Evolutionary conservation across 1,140 invertebrate genomes (phyloP).

Genomic region (Zaprionus taronus): DNA sequence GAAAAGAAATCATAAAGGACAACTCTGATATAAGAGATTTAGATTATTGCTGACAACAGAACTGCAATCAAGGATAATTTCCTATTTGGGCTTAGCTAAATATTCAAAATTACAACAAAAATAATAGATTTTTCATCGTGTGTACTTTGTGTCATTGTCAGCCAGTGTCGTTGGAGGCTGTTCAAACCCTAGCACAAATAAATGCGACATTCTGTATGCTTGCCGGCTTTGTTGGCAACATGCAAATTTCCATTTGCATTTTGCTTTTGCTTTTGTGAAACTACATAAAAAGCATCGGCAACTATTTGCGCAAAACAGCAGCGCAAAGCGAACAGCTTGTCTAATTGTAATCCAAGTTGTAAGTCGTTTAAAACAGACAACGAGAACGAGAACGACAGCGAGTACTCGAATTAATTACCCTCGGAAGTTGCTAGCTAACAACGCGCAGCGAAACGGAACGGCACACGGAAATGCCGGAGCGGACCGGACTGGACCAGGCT

Average conservation of each 20-base stretch:
- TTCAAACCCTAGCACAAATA: conserved; percentile 58
- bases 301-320: conserved; percentile 70
- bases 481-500: conserved; percentile 48
- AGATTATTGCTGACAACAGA: too few species aligned
- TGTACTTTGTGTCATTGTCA: not conserved
- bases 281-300: conserved; percentile 34
- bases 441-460: conserved; percentile 78
- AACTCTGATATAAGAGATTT: too few species aligned
- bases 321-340: conserved; percentile 77
- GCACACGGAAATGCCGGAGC: conserved; percentile 72
- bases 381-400: conserved; percentile 45
- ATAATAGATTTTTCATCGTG: not conserved
- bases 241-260: conserved; percentile 41
- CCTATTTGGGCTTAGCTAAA: not conserved
- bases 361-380: conserved; percentile 83
- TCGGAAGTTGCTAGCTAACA: conserved; percentile 82
- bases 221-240: conserved; percentile 25
- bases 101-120: not conserved
- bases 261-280: conserved; percentile 22
- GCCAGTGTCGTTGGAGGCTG: not conserved
- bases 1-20: too few species aligned
- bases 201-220: conserved; percentile 43
- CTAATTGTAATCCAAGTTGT: conserved; percentile 83
- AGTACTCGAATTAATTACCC: conserved; percentile 83
- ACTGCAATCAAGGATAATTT: too few species aligned